Percentiles rank a stretch among this genome's conserved stretches.
Evolutionary conservation across 2,113 vertebrate genomes (phyloP).

Genomic region (mouse (Mus musculus)): DNA sequence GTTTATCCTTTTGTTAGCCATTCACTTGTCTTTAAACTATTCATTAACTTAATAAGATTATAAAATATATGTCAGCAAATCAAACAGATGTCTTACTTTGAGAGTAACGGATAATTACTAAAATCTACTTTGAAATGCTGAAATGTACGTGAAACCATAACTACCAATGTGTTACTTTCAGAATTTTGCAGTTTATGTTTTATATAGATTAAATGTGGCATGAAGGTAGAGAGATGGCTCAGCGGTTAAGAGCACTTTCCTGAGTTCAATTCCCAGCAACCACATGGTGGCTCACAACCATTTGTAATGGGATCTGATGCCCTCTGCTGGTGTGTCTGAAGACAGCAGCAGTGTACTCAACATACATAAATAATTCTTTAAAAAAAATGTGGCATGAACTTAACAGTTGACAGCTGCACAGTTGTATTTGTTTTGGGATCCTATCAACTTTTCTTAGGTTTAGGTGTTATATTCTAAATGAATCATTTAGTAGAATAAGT

Average conservation of each 20-base stretch:
- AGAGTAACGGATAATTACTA: slow-evolving; percentile 15
- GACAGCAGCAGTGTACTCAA: too few species aligned
- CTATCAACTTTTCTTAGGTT: background rate
- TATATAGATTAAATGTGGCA: background rate
- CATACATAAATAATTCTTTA: too few species aligned
- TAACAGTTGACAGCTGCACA: background rate
- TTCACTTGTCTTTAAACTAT: background rate
- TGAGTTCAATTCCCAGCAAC: too few species aligned
- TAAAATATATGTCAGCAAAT: slow-evolving; percentile 4
- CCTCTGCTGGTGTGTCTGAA: too few species aligned
- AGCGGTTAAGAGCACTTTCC: too few species aligned
- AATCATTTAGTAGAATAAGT: background rate
- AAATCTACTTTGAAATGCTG: slow-evolving; percentile 8
- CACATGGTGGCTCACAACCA: too few species aligned
- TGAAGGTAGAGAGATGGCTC: too few species aligned
- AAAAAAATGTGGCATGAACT: background rate
- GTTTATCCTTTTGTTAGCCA: background rate
- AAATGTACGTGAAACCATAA: background rate
- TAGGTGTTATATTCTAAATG: background rate
- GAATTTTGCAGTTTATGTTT: background rate
- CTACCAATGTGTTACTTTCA: background rate
- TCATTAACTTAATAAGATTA: background rate
- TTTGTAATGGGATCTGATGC: too few species aligned
- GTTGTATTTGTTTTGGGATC: background rate
- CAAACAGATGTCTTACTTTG: background rate